phyloP scores from a whole-genome alignment of 2,888 invertebrate species.

The Morinoia aosen region DNA sequence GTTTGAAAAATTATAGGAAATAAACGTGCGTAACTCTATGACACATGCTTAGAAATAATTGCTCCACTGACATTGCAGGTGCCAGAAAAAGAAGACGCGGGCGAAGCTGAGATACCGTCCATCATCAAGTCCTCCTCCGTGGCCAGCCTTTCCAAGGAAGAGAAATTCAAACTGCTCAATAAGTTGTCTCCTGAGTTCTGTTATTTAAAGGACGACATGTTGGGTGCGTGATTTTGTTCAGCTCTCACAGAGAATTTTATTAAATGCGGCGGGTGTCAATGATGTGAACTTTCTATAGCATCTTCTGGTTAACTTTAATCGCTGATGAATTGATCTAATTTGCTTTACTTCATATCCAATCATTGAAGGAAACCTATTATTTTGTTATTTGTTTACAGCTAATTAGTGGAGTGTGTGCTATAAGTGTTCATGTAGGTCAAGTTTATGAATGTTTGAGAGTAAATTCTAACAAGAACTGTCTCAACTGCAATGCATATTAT shows the following conservation, averaged over 20 bases:
- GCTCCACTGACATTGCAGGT: not conserved
- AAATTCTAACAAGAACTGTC: no score
- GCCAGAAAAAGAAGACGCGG: not conserved
- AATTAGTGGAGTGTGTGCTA: no score
- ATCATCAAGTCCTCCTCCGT: not conserved
- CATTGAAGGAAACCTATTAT: not conserved
- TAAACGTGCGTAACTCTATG: no score
- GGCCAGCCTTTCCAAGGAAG: conserved; percentile 23
- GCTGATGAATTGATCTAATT: not conserved
- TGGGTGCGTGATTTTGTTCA: conserved; percentile 45
- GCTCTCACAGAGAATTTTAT: no score
- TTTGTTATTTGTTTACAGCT: not conserved
- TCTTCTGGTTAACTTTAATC: not conserved
- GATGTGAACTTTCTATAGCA: not conserved
- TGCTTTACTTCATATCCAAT: not conserved
- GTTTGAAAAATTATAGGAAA: no score
- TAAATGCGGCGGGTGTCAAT: not conserved
- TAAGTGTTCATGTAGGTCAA: no score
- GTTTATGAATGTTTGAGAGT: no score
- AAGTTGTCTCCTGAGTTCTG: conserved; percentile 61
- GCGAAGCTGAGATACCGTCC: not conserved
- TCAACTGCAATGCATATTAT: no score
- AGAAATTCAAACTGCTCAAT: conserved; percentile 59
- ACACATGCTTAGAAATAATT: no score
- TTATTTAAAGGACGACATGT: conserved; percentile 57